Conservation (phyloP, 2,888 invertebrate genomes). For the Amiota mariae region DNA sequence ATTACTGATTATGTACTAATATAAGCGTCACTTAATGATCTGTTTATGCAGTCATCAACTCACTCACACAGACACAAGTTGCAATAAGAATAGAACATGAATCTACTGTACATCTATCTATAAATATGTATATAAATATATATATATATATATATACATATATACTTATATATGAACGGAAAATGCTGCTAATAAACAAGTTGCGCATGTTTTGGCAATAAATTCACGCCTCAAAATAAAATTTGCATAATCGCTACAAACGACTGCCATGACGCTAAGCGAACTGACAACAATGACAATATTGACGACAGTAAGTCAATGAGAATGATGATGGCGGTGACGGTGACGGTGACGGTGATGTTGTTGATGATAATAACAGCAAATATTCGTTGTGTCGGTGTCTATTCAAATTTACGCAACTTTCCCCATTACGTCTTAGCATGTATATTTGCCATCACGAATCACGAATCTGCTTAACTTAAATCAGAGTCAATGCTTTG, state of each 20-base stretch:
- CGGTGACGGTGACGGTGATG: too few species aligned
- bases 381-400: too few species aligned
- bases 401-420: too few species aligned
- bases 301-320: too few species aligned
- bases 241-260: constrained; percentile 58
- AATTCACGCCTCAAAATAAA: constrained; percentile 47
- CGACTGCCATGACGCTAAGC: background rate
- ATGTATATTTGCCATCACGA: too few species aligned
- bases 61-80: too few species aligned
- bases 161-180: background rate
- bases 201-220: constrained; percentile 51
- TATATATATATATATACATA: constrained; percentile 28
- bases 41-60: constrained; percentile 56
- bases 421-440: too few species aligned
- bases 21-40: constrained; percentile 55
- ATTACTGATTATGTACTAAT: constrained; percentile 40
- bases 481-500: too few species aligned
- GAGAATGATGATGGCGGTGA: too few species aligned
- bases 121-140: constrained; percentile 29
- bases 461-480: too few species aligned
- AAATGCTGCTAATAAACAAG: constrained; percentile 26
- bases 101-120: background rate
- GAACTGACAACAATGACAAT: too few species aligned
- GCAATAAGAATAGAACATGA: background rate
- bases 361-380: too few species aligned